phyloP scores from a whole-genome alignment of 2,113 vertebrate species.

The Oophaga pumilio region DNA sequence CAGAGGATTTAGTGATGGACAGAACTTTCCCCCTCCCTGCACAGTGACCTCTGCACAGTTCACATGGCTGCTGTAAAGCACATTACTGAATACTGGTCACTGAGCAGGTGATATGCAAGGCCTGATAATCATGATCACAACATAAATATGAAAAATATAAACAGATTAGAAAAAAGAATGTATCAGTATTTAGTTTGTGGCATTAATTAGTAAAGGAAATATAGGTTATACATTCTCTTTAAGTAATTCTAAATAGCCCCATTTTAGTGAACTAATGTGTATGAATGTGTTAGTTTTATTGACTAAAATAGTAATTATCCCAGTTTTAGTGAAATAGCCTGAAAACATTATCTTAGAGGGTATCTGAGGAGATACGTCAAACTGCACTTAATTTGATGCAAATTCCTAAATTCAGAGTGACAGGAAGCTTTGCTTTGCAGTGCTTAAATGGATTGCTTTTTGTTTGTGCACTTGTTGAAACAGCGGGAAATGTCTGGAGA shows the following conservation, averaged over 20 bases:
- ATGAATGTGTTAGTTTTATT: not conserved
- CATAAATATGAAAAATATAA: too few species aligned
- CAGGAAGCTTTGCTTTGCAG: not conserved
- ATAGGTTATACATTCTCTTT: not conserved
- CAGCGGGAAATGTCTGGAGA: not conserved
- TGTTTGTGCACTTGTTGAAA: not conserved
- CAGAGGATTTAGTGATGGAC: too few species aligned
- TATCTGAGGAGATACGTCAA: not conserved
- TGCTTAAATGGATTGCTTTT: not conserved
- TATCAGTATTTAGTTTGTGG: too few species aligned
- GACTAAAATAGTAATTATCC: not conserved
- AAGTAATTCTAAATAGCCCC: not conserved
- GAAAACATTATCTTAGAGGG: not conserved
- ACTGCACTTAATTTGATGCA: conserved; percentile 1
- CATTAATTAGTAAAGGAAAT: too few species aligned
- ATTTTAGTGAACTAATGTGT: not conserved
- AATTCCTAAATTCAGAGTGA: not conserved
- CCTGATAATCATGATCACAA: too few species aligned
- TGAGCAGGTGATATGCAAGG: too few species aligned
- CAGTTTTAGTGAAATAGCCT: not conserved
- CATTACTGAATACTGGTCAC: too few species aligned
- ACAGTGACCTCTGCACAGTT: too few species aligned
- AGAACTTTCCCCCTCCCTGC: too few species aligned
- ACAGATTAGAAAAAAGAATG: too few species aligned
- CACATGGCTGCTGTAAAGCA: too few species aligned